Evolutionary conservation across 2,113 vertebrate genomes (phyloP), one percentile per base, ranked within the genome.

Genomic region (Ameiurus melas): DNA sequence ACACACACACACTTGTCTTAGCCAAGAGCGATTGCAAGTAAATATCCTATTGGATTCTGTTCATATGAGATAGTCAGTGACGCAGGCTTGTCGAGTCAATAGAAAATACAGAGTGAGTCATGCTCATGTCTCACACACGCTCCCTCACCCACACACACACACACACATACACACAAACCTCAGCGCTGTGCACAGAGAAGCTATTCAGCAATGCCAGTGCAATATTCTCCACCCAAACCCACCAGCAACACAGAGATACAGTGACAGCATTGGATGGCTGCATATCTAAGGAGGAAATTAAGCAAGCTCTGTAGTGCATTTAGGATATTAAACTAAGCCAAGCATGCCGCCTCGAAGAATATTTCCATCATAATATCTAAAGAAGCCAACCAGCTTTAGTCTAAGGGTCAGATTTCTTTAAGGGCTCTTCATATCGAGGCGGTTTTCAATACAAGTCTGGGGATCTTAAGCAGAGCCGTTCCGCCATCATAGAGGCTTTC

Each of bases 291-390:
- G 64, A 91, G 90, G 90, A 91, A 91, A 91, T 91, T 87, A 91
- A 91, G 71, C 70, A 53, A 84, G 80, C 83, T 58, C 83, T 4
- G 30, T 60, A 64, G 78, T 89, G 83, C 81, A 83, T 83, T 89
- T 83, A 87, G 90, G 90, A 91, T 89, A 91, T 91, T 91, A 91
- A 89, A 89, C 83, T 53, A 87, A 91, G 86, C 86, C 88, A 89
- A 89, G 83, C 90, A 83, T 83, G 83, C 87, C 83, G 85, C 82
- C 70, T 87, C 68, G 71, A 79, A 87, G 88, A 79, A 88, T 51
- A 89, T 85, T 85, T 75, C 79, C 33, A 60, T 89, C 70, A 85
- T 89, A 33, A 87, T 87, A 77, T 83, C 80, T 83, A 83, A 83
- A 83, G 81, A 90, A 43, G 66, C 13, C 25, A 79, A 30, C 70